Base-by-base conservation (phyloP, 2,113 vertebrate species). In the Xenotilapia caudafasciata region DNA sequence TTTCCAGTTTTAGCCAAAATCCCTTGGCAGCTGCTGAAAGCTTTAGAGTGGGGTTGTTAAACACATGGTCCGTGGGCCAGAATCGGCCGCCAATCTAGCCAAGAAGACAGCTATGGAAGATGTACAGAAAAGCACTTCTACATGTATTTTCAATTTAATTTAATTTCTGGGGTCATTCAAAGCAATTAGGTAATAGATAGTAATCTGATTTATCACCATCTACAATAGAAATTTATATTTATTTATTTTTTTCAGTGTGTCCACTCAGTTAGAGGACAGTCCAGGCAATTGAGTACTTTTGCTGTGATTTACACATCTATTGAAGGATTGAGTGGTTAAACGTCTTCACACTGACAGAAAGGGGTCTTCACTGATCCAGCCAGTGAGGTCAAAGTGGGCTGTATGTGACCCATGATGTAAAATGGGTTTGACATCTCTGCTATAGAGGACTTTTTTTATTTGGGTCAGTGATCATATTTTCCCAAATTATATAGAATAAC, bases 161-260 rank as follows among this genome's bases (percentile, higher is more conserved):
- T 31, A n/a, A 38, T 38, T 12, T 65, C 31, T n/a, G 15, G 28
- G 28, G 58, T 33, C 28, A 62, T 19, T 62, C 58, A 35, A 65
- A 5, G 33, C 6, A 38, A n/a, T 65, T 65, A 38, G 31, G 0
- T 0, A 62, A 35, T 1, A 62, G 4, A 62, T 62, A 38, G 17
- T n/a, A 7, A 65, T 38, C 31, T 35, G 31, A 38, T 38, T 38
- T 65, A 5, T 65, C 10, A 65, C 6, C 31, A 38, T 65, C 6
- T 12, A 3, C 60, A 65, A 65, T 12, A 65, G 6, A 65, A 0
- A 38, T 65, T n/a, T n/a, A 0, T n/a, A 2, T 5, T 7, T 35
- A 3, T 35, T 7, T n/a, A 1, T 65, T 62, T 38, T 65, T 7
- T 7, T n/a, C 58, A 35, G 58, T 62, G 58, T 62, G 9, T 62